phyloP scores from a whole-genome alignment of 64 coral and sea anemone species.

The Pocillopora damicornis region DNA sequence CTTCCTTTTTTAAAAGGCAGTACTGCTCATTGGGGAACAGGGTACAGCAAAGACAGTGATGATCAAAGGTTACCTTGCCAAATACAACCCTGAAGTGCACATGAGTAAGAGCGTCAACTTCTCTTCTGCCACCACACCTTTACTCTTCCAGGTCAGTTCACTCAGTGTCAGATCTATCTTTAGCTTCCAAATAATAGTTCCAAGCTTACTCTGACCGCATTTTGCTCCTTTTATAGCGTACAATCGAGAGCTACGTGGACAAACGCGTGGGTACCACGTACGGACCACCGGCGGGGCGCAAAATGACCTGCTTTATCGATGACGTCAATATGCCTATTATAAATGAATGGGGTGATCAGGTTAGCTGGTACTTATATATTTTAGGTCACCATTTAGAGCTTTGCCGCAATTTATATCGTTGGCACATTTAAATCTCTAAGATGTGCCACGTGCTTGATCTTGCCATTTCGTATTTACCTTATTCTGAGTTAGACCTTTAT shows the following conservation, averaged over 20 bases:
- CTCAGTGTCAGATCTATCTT: background rate
- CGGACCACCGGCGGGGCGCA: slow-evolving; percentile 89
- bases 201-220: background rate
- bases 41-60: slow-evolving; percentile 93
- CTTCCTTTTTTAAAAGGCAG: slow-evolving; percentile 46
- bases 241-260: slow-evolving; percentile 96
- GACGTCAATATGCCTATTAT: slow-evolving; percentile 99
- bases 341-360: slow-evolving; percentile 99
- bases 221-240: slow-evolving; percentile 50
- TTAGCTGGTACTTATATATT: background rate
- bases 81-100: slow-evolving; percentile 83
- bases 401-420: too few relatives aligned
- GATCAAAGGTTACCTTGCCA: slow-evolving; percentile 90
- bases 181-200: background rate
- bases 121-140: slow-evolving; percentile 81
- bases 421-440: too few relatives aligned
- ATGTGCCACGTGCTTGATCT: too few relatives aligned
- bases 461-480: too few relatives aligned
- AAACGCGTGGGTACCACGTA: slow-evolving; percentile 97
- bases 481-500: too few relatives aligned
- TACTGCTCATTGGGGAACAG: slow-evolving; percentile 86
- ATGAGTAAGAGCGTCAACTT: slow-evolving; percentile 89
- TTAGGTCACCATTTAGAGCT: too few relatives aligned
- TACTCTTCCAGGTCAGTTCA: slow-evolving; percentile 69
- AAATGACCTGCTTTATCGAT: slow-evolving; percentile 94